These are phyloP conservation scores for Phrynosoma platyrhinos DNA, from an alignment of 2,113 vertebrate genomes.

Conservation along the genomic window DNA sequence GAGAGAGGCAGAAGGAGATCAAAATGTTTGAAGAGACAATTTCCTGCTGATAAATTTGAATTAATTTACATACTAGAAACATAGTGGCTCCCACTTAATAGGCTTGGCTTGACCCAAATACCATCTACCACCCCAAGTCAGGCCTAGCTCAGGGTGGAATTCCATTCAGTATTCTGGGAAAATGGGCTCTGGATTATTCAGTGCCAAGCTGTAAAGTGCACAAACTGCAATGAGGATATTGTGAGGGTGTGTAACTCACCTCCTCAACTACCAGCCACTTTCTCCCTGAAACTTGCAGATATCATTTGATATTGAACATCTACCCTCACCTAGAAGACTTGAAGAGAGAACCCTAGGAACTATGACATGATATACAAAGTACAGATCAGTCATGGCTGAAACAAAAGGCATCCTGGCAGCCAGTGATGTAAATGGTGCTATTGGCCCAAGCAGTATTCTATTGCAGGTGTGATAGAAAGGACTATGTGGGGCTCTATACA, in stretches of 20 bases:
- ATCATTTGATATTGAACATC: not conserved
- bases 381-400: not conserved
- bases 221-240: not conserved
- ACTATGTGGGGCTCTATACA: not conserved
- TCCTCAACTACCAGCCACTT: too few relatives aligned
- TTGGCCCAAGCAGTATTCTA: not conserved
- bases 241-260: not conserved
- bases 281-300: not conserved
- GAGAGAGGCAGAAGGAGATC: constrained; percentile 40
- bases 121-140: not conserved
- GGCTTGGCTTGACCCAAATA: not conserved
- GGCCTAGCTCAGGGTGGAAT: not conserved
- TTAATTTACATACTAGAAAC: constrained; percentile 11
- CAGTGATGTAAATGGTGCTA: not conserved
- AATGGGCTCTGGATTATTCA: not conserved
- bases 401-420: not conserved
- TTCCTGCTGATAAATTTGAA: constrained; percentile 37
- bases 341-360: not conserved
- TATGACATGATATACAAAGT: not conserved
- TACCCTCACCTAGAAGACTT: not conserved
- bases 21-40: constrained; percentile 50
- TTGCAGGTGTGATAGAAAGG: not conserved
- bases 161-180: not conserved
- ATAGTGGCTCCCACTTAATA: not conserved
- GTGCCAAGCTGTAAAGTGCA: not conserved